Evolutionary conservation across 2,113 vertebrate species (phyloP), one percentile per base, ranked within the genome.

Genomic region (Dipodomys stephensi): DNA sequence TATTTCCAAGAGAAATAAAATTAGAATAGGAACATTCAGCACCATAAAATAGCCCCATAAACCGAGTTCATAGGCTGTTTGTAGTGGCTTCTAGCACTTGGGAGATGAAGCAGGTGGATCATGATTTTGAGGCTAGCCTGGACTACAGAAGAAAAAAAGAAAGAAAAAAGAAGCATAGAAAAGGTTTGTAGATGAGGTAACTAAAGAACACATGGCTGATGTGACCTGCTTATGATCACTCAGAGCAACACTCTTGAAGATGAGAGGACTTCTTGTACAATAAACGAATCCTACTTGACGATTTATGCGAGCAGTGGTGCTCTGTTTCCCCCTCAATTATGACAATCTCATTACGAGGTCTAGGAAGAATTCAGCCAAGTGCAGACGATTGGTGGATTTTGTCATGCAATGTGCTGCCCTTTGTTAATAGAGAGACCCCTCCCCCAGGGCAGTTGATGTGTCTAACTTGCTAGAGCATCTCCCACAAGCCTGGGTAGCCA

Each of bases 321-420:
- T 16, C 84, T 81, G 64, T 90, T 79, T 94, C 84, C 16, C 46
- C 73, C 57, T 88, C 77, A n/a, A 65, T 93, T 78, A 92, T n/a
- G 44, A 46, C 10, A 72, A 19, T 84, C 27, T 90, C 49, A 53
- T 82, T 78, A 90, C 0, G 53, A 23, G 12, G 6, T 86, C 19
- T 23, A 85, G 83, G 67, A 88, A 88, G 76, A 89, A 84, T 53
- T 60, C 53, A 84, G 57, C 83, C 81, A 91, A 30, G 60, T 53
- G 57, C 83, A 94, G 81, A 92, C 87, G 79, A 69, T 68, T 10
- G 73, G 57, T 27, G 69, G 49, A 60, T 94, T 77, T 64, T 92
- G 81, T 68, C 90, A 49, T 90, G 78, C 28, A 69, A 88, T 94
- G 20, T 11, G 16, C 64, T 92, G 23, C 20, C 57, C 32, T 94